Evolutionary conservation across 2,113 vertebrate genomes (phyloP).

Genomic region (Cynoglossus semilaevis): DNA sequence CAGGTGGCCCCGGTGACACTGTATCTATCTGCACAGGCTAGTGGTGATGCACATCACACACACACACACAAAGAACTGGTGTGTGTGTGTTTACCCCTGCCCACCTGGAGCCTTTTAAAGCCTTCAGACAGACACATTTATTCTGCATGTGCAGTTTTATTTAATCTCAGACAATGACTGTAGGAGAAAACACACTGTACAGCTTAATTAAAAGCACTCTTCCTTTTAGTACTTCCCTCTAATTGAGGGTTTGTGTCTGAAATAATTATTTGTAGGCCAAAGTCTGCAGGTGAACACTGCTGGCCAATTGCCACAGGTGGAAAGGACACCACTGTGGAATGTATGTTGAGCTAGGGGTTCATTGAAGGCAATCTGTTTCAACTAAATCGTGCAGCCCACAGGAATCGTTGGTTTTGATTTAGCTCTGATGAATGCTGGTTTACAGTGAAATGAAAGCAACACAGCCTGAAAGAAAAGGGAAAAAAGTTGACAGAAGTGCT

Average conservation of each 20-base stretch:
- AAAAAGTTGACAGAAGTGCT: background rate
- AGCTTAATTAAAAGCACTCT: slow-evolving; percentile 4
- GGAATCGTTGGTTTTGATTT: slow-evolving; percentile 24
- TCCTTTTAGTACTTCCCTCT: slow-evolving; percentile 4
- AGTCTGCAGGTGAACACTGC: slow-evolving; percentile 1
- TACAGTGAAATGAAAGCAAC: slow-evolving; percentile 16
- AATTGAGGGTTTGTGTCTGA: background rate
- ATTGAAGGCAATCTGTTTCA: slow-evolving; percentile 7
- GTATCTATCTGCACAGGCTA: slow-evolving; percentile 62
- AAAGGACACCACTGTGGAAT: slow-evolving; percentile 41
- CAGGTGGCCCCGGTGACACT: slow-evolving; percentile 61
- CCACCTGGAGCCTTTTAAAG: slow-evolving; percentile 42
- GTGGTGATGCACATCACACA: slow-evolving; percentile 50
- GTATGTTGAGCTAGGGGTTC: slow-evolving; percentile 21
- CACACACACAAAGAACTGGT: slow-evolving; percentile 47
- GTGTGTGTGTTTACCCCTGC: slow-evolving; percentile 56
- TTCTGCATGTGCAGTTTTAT: background rate
- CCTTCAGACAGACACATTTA: slow-evolving; percentile 4
- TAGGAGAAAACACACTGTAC: no score
- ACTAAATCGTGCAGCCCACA: slow-evolving; percentile 9
- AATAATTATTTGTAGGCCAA: no score
- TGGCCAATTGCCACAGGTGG: slow-evolving; percentile 24
- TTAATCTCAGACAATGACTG: no score
- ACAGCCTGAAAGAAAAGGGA: background rate
- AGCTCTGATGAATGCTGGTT: slow-evolving; percentile 26